Percentiles rank a stretch among this genome's conserved stretches.
Evolutionary conservation across 2,888 invertebrate species (phyloP).

Genomic region (Ethmia dodecea): DNA sequence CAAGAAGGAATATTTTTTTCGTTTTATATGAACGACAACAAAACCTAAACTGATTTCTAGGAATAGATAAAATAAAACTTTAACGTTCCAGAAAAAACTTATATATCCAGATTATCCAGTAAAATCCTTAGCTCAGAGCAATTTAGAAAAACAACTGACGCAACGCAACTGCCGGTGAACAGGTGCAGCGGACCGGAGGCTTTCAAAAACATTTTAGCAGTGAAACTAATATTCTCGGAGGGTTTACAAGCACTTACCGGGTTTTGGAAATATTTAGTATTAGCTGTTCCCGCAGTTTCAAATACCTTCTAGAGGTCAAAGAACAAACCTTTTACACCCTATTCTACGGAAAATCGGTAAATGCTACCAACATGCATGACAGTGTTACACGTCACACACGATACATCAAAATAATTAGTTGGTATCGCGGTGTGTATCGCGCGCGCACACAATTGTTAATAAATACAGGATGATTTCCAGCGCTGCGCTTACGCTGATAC

Average conservation of each 20-base stretch:
- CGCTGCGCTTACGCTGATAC: slow-evolving; percentile 33
- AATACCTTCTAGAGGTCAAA: too few species aligned
- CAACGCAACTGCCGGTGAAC: slow-evolving; percentile 6
- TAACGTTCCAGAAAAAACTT: too few species aligned
- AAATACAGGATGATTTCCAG: slow-evolving; percentile 56
- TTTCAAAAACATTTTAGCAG: slow-evolving; percentile 20
- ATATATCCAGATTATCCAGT: not conserved
- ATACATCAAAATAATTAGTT: slow-evolving; percentile 40
- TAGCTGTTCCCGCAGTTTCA: too few species aligned
- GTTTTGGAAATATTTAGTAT: slow-evolving; percentile 1
- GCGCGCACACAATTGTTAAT: slow-evolving; percentile 56
- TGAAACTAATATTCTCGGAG: slow-evolving; percentile 10
- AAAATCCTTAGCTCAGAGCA: not conserved
- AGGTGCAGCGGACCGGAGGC: slow-evolving; percentile 20
- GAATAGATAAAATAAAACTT: too few species aligned
- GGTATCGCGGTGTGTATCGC: slow-evolving; percentile 42
- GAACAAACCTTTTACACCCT: too few species aligned
- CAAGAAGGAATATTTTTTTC: too few species aligned
- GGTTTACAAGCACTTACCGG: slow-evolving; percentile 20
- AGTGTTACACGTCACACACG: not conserved
- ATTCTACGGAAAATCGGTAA: too few species aligned
- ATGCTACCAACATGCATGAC: too few species aligned
- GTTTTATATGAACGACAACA: too few species aligned
- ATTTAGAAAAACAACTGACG: not conserved
- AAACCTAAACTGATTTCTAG: too few species aligned